Base-by-base conservation (phyloP, 1,140 invertebrate genomes). In the Ceratoteleas bidentatus region DNA sequence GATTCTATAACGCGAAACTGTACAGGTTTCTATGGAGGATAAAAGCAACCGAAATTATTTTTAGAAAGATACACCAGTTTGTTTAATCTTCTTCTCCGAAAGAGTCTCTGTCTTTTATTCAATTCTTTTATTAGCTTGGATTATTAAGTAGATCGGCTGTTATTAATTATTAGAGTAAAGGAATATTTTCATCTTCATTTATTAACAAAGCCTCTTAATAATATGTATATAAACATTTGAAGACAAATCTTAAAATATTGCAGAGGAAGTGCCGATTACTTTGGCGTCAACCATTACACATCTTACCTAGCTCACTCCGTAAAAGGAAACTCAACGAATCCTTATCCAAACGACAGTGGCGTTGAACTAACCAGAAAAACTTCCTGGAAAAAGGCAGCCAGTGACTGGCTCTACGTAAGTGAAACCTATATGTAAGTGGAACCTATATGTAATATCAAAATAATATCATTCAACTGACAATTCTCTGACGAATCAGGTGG, bases 261-360 rank as follows among this genome's bases (percentile, higher is more conserved):
- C 9, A 86, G 85, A 69, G 92, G 93, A 0, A 90, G 91, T 2
- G 86, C 87, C 2, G 93, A 94, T 85, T 94, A 93, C 85, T 86
- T 94, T 5, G 93, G 93, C 0, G 65, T 94, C 2, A 94, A 94
- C 86, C 93, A 94, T 74, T 94, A 94, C 70, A 92, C 93, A 0
- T 91, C 93, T 0, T 82, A 32, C 6, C 0, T 86, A 0, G 79
- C 84, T 0, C 74, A 87, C 56, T 16, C 54, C 9, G 86, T 87
- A 0, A 81, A 53, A 58, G 91, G 77, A 83, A 86, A 11, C 15
- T 14, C 53, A 6, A 43, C 56, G 0, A 61, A 75, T 0, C 77
- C 84, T 0, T 87, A 84, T 47, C 66, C 82, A 5, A 60, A 88
- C 9, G 90, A 92, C 36, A 68, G 81, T 3, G 84, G 87, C 9